A percentile compares a stretch with the other conserved stretches of the same genome.
Evolutionary conservation across 2,888 invertebrate genomes (phyloP).

Genomic region (Oxyteleia sp.): DNA sequence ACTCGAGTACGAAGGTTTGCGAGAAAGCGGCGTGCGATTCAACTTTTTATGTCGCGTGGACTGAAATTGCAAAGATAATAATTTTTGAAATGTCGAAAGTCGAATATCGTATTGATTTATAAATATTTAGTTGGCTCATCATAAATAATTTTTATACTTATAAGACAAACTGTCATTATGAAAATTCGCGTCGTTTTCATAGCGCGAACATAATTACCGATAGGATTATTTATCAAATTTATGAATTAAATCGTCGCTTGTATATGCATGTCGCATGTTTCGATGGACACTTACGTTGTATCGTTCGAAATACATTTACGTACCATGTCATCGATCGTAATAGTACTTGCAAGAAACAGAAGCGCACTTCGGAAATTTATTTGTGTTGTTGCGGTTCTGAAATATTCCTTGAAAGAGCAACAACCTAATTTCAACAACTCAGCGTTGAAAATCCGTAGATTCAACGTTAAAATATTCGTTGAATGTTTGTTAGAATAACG

Average conservation of each 20-base stretch:
- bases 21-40: neutral
- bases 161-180: neutral
- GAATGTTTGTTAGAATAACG: no score
- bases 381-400: no score
- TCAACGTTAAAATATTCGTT: no score
- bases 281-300: neutral
- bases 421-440: no score
- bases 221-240: neutral
- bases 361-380: neutral
- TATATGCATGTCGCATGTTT: neutral
- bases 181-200: neutral
- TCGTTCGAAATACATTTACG: neutral
- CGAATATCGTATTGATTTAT: no score
- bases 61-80: neutral
- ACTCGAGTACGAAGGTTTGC: slow-evolving; percentile 2
- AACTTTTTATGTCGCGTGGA: neutral
- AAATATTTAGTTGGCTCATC: no score
- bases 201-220: neutral
- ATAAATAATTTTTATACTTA: no score
- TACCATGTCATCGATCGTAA: slow-evolving; percentile 19
- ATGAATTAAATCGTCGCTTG: neutral
- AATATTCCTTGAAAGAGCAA: no score
- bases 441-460: no score
- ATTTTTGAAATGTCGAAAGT: neutral
- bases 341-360: neutral